These are phyloP conservation scores for Pachyseris speciosa DNA, from an alignment of 64 coral and sea anemone species.

Conservation along the genomic window DNA sequence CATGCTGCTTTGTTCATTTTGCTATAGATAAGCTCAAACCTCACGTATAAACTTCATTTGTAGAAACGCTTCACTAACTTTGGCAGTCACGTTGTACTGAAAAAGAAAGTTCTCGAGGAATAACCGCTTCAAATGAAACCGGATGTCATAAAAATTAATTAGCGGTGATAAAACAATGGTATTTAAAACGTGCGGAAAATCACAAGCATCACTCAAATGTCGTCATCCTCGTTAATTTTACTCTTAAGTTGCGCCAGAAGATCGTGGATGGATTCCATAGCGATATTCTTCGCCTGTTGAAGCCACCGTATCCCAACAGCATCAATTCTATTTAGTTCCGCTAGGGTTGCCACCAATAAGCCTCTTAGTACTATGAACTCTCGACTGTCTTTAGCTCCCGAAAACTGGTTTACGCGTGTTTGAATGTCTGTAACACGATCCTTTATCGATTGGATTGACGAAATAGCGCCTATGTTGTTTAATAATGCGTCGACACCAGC, in stretches of 20 bases:
- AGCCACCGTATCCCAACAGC: conserved; percentile 67
- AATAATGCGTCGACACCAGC: conserved; percentile 38
- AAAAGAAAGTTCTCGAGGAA: conserved; percentile 16
- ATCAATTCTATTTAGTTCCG: conserved; percentile 71
- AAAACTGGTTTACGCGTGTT: conserved; percentile 55
- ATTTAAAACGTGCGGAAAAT: conserved; percentile 9
- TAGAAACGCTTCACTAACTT: not conserved
- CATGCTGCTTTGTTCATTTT: too few species aligned
- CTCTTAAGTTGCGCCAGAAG: conserved; percentile 53
- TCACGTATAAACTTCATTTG: not conserved
- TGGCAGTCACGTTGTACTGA: not conserved
- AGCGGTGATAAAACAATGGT: not conserved
- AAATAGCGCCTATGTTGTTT: conserved; percentile 52
- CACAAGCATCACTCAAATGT: conserved; percentile 4
- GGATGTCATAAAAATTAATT: conserved; percentile 21
- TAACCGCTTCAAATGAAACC: not conserved
- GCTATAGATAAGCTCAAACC: too few species aligned
- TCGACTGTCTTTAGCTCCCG: conserved; percentile 55
- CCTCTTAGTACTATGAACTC: conserved; percentile 73
- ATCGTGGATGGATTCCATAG: conserved; percentile 67
- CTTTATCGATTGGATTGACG: conserved; percentile 66
- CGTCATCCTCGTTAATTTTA: conserved; percentile 75
- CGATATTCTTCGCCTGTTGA: conserved; percentile 75
- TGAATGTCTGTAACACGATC: conserved; percentile 74
- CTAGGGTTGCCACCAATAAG: conserved; percentile 61